Percentiles rank a stretch among this genome's conserved stretches.
These are phyloP conservation scores for Drosophila repleta DNA, from an alignment of 1,140 invertebrate genomes.

Conservation along the genomic window DNA sequence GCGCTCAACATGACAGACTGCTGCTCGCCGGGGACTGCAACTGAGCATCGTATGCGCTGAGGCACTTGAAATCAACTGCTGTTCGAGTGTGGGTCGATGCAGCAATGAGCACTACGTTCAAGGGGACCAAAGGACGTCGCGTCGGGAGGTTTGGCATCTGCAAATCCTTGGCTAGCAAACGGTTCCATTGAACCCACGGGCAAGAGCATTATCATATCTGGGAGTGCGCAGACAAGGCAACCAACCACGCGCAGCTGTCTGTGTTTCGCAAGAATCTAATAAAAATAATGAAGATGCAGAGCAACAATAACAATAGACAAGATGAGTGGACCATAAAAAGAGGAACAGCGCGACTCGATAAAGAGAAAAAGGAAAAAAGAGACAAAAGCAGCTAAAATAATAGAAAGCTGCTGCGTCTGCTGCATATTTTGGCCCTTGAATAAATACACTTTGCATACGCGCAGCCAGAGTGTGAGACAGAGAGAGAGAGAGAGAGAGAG, in stretches of 20 bases:
- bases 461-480: slow-evolving; percentile 4
- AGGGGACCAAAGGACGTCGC: not conserved
- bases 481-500: not conserved
- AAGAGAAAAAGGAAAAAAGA: slow-evolving; percentile 41
- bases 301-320: slow-evolving; percentile 49
- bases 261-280: slow-evolving; percentile 59
- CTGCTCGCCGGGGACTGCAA: slow-evolving; percentile 19
- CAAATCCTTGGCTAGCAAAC: slow-evolving; percentile 42
- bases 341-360: slow-evolving; percentile 37
- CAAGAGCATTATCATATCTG: slow-evolving; percentile 70
- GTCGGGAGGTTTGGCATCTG: slow-evolving; percentile 7
- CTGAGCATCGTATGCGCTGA: slow-evolving; percentile 13
- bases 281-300: slow-evolving; percentile 75
- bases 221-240: slow-evolving; percentile 14
- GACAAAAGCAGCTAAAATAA: slow-evolving; percentile 64
- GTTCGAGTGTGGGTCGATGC: slow-evolving; percentile 24
- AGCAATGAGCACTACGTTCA: slow-evolving; percentile 6
- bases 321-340: slow-evolving; percentile 59
- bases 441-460: slow-evolving; percentile 73
- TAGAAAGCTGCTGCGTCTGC: slow-evolving; percentile 69
- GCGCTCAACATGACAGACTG: slow-evolving; percentile 55
- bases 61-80: slow-evolving; percentile 33
- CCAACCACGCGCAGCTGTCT: slow-evolving; percentile 8
- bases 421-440: slow-evolving; percentile 69
- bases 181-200: slow-evolving; percentile 69